A percentile compares a stretch with the other conserved stretches of the same genome.
phyloP scores from a whole-genome alignment of 2,888 invertebrate genomes.

The Abscondita cerata region DNA sequence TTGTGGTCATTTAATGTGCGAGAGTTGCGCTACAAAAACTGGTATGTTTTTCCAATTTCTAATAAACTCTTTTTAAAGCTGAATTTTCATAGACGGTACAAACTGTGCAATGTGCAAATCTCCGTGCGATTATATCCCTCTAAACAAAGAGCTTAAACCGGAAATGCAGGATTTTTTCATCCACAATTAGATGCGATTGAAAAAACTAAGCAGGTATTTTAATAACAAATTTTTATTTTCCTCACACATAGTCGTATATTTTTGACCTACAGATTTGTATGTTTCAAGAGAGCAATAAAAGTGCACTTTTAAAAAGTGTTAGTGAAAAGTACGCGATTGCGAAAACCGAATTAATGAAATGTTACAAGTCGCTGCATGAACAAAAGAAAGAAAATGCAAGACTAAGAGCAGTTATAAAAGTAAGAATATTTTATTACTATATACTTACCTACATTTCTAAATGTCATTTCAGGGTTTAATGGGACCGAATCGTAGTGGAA shows the following conservation, averaged over 20 bases:
- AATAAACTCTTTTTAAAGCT: not conserved
- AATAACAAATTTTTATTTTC: no score
- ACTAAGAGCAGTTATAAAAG: slow-evolving; percentile 21
- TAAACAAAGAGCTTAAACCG: slow-evolving; percentile 48
- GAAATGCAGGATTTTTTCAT: slow-evolving; percentile 48
- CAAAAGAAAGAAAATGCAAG: slow-evolving; percentile 47
- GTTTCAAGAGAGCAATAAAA: slow-evolving; percentile 49
- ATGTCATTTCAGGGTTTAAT: no score
- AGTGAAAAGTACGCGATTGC: slow-evolving; percentile 47
- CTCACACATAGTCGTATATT: no score
- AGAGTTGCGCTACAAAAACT: slow-evolving; percentile 45
- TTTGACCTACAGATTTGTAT: slow-evolving; percentile 29
- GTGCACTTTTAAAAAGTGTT: slow-evolving; percentile 40
- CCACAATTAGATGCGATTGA: slow-evolving; percentile 44
- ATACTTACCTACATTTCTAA: no score
- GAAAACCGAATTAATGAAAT: slow-evolving; percentile 48
- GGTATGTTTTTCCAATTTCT: slow-evolving; percentile 5
- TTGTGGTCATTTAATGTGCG: slow-evolving; percentile 54
- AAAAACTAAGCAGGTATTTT: slow-evolving; percentile 48
- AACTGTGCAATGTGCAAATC: slow-evolving; percentile 49
- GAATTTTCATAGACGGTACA: slow-evolving; percentile 23
- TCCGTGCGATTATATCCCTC: slow-evolving; percentile 38
- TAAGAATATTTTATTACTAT: no score
- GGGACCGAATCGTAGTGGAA: no score
- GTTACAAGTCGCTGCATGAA: slow-evolving; percentile 42